Percentiles rank a stretch among this genome's conserved stretches.
Evolutionary conservation across 2,888 invertebrate genomes (phyloP).

Genomic region (Pterobdella sp.): DNA sequence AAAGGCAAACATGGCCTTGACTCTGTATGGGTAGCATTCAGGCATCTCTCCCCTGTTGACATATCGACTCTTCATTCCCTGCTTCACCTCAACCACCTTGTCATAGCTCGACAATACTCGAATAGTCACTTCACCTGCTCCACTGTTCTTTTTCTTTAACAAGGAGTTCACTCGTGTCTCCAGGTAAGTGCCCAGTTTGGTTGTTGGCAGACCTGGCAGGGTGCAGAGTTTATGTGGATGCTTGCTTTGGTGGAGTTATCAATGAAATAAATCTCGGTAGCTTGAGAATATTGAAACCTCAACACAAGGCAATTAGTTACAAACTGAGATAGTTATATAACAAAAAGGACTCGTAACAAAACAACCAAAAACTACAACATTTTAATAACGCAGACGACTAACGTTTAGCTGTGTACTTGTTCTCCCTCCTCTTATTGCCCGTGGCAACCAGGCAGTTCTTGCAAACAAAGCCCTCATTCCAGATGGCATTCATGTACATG

Average conservation of each 20-base stretch:
- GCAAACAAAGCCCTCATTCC: slow-evolving; percentile 61
- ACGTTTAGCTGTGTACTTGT: slow-evolving; percentile 88
- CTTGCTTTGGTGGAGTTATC: background rate
- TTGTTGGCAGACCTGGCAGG: slow-evolving; percentile 65
- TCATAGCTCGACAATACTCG: slow-evolving; percentile 97
- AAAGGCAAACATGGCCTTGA: slow-evolving; percentile 97
- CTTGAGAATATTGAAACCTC: too few species aligned
- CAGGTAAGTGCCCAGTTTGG: slow-evolving; percentile 90
- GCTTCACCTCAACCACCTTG: slow-evolving; percentile 97
- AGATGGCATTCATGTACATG: slow-evolving; percentile 81
- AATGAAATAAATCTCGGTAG: too few species aligned
- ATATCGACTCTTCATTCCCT: slow-evolving; percentile 71
- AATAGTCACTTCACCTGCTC: slow-evolving; percentile 94
- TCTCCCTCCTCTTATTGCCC: slow-evolving; percentile 81
- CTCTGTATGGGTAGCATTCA: slow-evolving; percentile 87
- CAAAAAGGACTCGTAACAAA: too few species aligned
- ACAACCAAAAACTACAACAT: background rate
- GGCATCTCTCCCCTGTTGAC: slow-evolving; percentile 60
- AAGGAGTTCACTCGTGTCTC: slow-evolving; percentile 96
- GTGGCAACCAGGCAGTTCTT: slow-evolving; percentile 91
- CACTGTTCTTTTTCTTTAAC: slow-evolving; percentile 84
- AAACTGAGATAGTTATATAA: too few species aligned
- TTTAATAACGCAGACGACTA: slow-evolving; percentile 39
- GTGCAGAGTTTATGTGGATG: background rate
- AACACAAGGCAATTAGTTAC: too few species aligned